Percentiles rank a stretch among this genome's conserved stretches.
These are phyloP conservation scores for Podotricha telesiphe DNA, from an alignment of 2,888 invertebrate species.

Conservation along the genomic window DNA sequence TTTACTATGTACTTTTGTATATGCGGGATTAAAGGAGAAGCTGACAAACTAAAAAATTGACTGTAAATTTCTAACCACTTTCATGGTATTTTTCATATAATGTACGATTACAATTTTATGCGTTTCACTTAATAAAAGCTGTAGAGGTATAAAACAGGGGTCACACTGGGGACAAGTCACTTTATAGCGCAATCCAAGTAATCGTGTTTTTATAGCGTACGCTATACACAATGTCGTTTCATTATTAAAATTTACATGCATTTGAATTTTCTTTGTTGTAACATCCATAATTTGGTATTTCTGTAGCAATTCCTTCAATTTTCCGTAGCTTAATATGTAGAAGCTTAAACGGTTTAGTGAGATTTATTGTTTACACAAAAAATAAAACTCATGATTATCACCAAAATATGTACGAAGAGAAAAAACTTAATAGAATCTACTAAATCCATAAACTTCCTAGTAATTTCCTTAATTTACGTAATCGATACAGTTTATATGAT, in stretches of 20 bases:
- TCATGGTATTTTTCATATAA: background rate
- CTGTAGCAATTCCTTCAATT: background rate
- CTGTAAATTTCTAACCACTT: background rate
- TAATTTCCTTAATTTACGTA: no score
- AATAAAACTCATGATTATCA: no score
- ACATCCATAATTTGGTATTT: background rate
- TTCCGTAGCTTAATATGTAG: background rate
- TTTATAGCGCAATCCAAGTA: conserved; percentile 50
- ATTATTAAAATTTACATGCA: conserved; percentile 34
- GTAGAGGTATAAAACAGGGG: conserved; percentile 45
- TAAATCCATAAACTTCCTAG: no score
- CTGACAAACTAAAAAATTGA: background rate
- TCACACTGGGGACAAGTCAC: conserved; percentile 36
- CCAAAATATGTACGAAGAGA: no score
- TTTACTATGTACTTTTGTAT: no score
- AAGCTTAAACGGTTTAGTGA: no score
- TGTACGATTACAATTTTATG: conserved; percentile 15
- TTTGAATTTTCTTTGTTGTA: conserved; percentile 9
- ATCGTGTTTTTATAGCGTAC: conserved; percentile 46
- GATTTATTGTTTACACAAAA: no score
- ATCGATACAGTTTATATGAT: no score
- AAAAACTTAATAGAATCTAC: no score
- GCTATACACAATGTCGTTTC: conserved; percentile 41
- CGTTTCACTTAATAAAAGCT: conserved; percentile 36
- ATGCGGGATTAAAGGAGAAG: background rate